Evolutionary conservation across 2,113 vertebrate species (phyloP).

Genomic region (Callipepla squamata): DNA sequence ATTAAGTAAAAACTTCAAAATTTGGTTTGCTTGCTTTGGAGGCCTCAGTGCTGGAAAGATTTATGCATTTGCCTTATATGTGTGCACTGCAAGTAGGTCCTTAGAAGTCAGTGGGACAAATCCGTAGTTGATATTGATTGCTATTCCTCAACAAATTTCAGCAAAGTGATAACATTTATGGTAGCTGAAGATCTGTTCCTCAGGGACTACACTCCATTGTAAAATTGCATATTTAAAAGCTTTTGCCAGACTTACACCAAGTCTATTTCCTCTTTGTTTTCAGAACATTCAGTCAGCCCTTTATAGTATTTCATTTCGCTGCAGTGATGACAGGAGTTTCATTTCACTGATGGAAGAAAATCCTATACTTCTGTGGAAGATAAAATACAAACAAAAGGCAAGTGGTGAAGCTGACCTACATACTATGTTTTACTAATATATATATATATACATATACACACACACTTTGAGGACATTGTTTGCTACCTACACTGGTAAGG

Average conservation of each 20-base stretch:
- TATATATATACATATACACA: background rate
- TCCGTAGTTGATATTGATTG: background rate
- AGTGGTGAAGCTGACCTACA: background rate
- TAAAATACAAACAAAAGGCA: conserved; percentile 36
- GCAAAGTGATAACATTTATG: conserved; percentile 19
- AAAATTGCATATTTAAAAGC: conserved; percentile 5
- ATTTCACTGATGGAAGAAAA: conserved; percentile 44
- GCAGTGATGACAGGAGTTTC: conserved; percentile 6
- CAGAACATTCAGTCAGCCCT: background rate
- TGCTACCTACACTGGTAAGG: background rate
- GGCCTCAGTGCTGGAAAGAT: background rate
- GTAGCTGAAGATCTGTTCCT: background rate
- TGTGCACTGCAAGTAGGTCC: background rate
- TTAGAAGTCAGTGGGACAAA: conserved; percentile 47
- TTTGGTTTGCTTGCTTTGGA: background rate
- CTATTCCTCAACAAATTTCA: background rate
- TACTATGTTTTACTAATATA: background rate
- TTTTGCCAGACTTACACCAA: conserved; percentile 15
- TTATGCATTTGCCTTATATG: conserved; percentile 12
- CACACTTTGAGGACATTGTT: background rate
- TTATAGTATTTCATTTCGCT: conserved; percentile 47
- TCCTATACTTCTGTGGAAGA: background rate
- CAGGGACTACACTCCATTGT: conserved; percentile 4
- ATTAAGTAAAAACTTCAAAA: conserved; percentile 12
- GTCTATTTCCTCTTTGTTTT: background rate